Conservation (phyloP, 2,113 vertebrate genomes). For the Apus apus region DNA sequence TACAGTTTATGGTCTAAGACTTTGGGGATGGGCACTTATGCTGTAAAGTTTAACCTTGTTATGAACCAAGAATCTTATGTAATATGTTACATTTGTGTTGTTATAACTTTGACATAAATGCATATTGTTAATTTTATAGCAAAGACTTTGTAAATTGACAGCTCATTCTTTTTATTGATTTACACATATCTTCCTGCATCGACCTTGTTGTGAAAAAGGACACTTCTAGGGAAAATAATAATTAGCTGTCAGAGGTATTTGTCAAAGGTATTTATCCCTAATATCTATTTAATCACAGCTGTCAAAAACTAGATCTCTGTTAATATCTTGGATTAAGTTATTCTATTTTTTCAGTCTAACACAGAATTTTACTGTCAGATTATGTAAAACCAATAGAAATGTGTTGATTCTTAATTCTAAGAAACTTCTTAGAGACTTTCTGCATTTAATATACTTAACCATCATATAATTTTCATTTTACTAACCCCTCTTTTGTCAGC, state of each 20-base stretch:
- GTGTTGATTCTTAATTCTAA: background rate
- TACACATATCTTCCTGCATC: background rate
- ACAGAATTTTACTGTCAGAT: background rate
- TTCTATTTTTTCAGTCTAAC: background rate
- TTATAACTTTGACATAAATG: background rate
- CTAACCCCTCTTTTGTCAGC: background rate
- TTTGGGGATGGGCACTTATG: fast-evolving
- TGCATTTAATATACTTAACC: background rate
- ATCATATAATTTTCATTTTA: background rate
- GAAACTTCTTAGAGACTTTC: background rate
- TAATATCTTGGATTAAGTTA: background rate
- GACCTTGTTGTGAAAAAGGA: background rate
- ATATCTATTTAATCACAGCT: background rate
- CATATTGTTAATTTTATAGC: background rate
- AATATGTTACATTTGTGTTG: background rate
- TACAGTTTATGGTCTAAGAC: background rate
- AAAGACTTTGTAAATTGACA: background rate
- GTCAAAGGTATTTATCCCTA: background rate
- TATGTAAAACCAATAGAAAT: background rate
- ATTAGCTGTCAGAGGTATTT: background rate
- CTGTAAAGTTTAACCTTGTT: background rate
- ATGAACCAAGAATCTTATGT: background rate
- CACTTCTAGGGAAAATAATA: background rate
- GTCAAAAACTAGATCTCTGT: background rate
- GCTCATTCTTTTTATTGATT: background rate